phyloP scores from a whole-genome alignment of 2,888 invertebrate species.

The Lucinisca nassula region DNA sequence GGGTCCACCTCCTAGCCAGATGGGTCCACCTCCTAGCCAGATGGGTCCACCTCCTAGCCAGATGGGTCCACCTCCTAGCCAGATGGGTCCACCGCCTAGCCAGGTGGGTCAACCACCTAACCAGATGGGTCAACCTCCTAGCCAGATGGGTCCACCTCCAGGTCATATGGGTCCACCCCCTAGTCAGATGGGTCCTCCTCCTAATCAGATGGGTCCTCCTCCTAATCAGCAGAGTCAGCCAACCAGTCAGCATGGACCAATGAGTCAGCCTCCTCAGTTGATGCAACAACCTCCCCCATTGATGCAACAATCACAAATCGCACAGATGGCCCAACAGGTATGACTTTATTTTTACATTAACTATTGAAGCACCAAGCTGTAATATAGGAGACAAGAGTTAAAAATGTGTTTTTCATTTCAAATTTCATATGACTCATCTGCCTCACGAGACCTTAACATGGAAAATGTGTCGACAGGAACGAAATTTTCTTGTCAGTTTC shows the following conservation, averaged over 20 bases:
- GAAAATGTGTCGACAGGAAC: too few relatives aligned
- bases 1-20: slow-evolving; percentile 38
- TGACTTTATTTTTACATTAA: too few relatives aligned
- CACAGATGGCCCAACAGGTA: slow-evolving; percentile 18
- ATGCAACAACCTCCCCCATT: slow-evolving; percentile 38
- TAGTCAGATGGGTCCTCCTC: slow-evolving; percentile 48
- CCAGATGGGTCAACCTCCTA: slow-evolving; percentile 22
- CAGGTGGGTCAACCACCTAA: slow-evolving; percentile 51
- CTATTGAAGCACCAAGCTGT: too few relatives aligned
- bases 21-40: slow-evolving; percentile 27
- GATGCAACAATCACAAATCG: slow-evolving; percentile 22
- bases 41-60: slow-evolving; percentile 47
- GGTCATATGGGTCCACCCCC: slow-evolving; percentile 53
- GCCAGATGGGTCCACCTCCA: slow-evolving; percentile 61
- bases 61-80: slow-evolving; percentile 45
- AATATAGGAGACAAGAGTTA: too few relatives aligned
- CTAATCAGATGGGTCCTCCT: not conserved
- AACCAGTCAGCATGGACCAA: not conserved
- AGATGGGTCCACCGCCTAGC: slow-evolving; percentile 26
- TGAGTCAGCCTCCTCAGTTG: slow-evolving; percentile 24
- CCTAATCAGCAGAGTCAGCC: slow-evolving; percentile 13
- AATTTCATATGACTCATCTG: too few relatives aligned
- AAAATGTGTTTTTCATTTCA: too few relatives aligned
- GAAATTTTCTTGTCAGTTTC: too few relatives aligned
- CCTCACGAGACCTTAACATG: too few relatives aligned